A percentile compares a stretch with the other conserved stretches of the same genome.
Conservation (phyloP, 2,797 vertebrate species). For the Sorex maritimensis region DNA sequence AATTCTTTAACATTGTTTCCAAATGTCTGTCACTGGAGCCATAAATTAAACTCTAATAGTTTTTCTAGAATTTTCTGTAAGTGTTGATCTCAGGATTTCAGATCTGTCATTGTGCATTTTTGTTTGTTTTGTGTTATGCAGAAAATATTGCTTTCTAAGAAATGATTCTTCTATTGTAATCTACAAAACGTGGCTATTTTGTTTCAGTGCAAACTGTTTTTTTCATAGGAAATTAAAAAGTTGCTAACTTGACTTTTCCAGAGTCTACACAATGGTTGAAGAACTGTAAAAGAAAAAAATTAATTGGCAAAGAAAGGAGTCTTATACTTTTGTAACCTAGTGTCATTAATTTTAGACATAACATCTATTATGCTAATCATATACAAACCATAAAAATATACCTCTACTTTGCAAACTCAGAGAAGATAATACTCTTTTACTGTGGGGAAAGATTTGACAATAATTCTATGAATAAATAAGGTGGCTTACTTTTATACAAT, state of each 20-base stretch:
- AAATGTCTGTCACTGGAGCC: constrained; percentile 24
- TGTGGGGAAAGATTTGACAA: constrained; percentile 72
- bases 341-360: constrained; percentile 6
- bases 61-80: constrained; percentile 42
- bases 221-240: background rate
- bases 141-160: constrained; percentile 17
- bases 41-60: constrained; percentile 25
- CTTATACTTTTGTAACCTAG: background rate
- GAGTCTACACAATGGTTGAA: no score
- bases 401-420: constrained; percentile 58
- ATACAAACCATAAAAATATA: constrained; percentile 56
- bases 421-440: constrained; percentile 62
- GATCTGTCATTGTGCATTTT: constrained; percentile 17
- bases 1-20: background rate
- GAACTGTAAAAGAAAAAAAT: background rate
- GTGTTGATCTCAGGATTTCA: constrained; percentile 3
- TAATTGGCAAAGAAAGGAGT: background rate
- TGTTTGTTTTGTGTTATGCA: constrained; percentile 1
- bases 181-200: background rate
- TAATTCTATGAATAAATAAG: constrained; percentile 82
- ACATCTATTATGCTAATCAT: background rate
- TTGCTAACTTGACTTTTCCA: no score
- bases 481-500: constrained; percentile 82
- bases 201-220: background rate
- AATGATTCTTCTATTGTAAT: constrained; percentile 26